Conservation (phyloP, 2,888 invertebrate genomes). For the Acheta domesticus region DNA sequence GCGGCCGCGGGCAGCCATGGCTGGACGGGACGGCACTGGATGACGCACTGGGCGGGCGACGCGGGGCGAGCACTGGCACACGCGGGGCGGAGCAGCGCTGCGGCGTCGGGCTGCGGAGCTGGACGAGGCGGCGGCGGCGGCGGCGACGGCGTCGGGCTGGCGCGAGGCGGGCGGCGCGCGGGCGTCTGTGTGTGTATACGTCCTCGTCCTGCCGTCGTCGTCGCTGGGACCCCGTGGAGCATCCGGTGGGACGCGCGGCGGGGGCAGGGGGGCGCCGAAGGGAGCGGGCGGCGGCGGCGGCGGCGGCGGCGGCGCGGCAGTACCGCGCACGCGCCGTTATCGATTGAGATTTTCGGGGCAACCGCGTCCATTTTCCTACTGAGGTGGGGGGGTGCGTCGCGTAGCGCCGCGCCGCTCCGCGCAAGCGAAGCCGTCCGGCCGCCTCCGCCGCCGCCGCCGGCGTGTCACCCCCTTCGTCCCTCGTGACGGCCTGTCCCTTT, state of each 20-base stretch:
- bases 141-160: neutral
- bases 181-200: slow-evolving; percentile 7
- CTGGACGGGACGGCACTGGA: neutral
- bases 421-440: neutral
- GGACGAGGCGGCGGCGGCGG: neutral
- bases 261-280: neutral
- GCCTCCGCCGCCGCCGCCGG: too few species aligned
- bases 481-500: neutral
- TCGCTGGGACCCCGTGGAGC: neutral
- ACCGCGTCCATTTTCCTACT: slow-evolving; percentile 21
- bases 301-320: slow-evolving; percentile 18
- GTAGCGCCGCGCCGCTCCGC: slow-evolving; percentile 36
- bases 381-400: slow-evolving; percentile 33
- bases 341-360: slow-evolving; percentile 40
- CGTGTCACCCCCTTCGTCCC: too few species aligned
- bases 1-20: neutral
- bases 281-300: neutral
- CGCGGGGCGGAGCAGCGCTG: neutral
- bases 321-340: slow-evolving; percentile 42
- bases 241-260: neutral
- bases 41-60: neutral
- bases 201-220: neutral
- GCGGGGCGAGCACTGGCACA: neutral
- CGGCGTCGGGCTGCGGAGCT: neutral
- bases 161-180: slow-evolving; percentile 19